Evolutionary conservation across 2,113 vertebrate genomes (phyloP).

Genomic region (Pyxicephalus adspersus): DNA sequence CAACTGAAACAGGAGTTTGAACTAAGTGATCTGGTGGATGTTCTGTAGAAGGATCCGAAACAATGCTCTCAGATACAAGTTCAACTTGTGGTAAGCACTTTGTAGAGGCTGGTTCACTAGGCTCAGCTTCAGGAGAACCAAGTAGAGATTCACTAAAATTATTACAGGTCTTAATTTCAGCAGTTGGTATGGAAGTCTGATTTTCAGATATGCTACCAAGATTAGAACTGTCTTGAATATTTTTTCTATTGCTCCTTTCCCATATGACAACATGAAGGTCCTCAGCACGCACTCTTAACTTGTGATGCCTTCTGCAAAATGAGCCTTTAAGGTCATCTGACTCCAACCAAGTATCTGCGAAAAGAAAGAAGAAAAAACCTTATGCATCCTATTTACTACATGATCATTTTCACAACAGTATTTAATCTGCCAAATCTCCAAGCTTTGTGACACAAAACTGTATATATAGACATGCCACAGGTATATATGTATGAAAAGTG

Average conservation of each 20-base stretch:
- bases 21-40: background rate
- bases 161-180: background rate
- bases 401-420: too few species aligned
- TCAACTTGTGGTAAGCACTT: background rate
- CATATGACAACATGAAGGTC: conserved; percentile 89
- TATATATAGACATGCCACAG: too few species aligned
- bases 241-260: conserved; percentile 71
- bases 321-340: conserved; percentile 88
- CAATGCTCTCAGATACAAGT: background rate
- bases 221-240: conserved; percentile 10
- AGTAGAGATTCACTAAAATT: background rate
- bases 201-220: background rate
- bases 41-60: background rate
- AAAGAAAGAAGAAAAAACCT: background rate
- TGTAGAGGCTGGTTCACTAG: background rate
- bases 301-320: conserved; percentile 63
- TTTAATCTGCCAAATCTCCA: too few species aligned
- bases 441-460: too few species aligned
- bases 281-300: conserved; percentile 74
- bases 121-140: background rate
- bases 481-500: too few species aligned
- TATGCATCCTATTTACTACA: too few species aligned
- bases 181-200: background rate
- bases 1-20: background rate
- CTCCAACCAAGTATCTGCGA: conserved; percentile 86